Evolutionary conservation across 2,888 invertebrate genomes (phyloP).

Genomic region (Lomographa bimaculata): DNA sequence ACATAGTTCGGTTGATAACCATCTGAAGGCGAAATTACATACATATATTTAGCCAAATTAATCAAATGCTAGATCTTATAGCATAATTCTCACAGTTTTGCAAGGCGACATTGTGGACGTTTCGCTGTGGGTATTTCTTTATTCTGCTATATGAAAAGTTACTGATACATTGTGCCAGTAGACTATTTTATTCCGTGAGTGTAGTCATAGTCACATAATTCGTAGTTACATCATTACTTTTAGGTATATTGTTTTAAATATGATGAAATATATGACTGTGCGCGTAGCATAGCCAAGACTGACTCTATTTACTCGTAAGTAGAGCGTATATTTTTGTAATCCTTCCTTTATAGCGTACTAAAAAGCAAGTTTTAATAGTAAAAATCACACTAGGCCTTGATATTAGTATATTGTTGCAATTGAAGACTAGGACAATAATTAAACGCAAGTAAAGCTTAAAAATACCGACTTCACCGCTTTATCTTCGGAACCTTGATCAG

Average conservation of each 20-base stretch:
- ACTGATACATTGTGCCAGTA: conserved; percentile 22
- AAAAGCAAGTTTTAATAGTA: too few species aligned
- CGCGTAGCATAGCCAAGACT: too few species aligned
- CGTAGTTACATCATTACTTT: conserved; percentile 21
- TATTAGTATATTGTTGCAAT: too few species aligned
- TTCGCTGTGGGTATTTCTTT: conserved; percentile 23
- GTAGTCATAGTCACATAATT: conserved; percentile 30
- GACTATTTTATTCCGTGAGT: conserved; percentile 21
- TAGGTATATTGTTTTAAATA: conserved; percentile 7
- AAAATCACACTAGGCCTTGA: too few species aligned
- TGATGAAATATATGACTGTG: conserved; percentile 9
- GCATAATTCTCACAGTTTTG: conserved; percentile 32
- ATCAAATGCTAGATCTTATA: conserved; percentile 26
- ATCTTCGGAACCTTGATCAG: too few species aligned
- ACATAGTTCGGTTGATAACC: conserved; percentile 16
- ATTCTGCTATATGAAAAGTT: conserved; percentile 32
- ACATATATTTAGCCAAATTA: conserved; percentile 21
- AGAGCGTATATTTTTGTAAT: conserved; percentile 2
- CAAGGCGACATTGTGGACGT: conserved; percentile 21
- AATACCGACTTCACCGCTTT: too few species aligned
- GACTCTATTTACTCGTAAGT: conserved; percentile 3
- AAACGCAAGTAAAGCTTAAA: too few species aligned
- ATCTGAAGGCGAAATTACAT: conserved; percentile 26
- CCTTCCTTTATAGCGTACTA: too few species aligned
- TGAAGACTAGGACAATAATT: too few species aligned